A percentile compares a stretch with the other conserved stretches of the same genome.
These are phyloP conservation scores for Gonocerus acuteangulatus DNA, from an alignment of 2,888 invertebrate species.

Conservation along the genomic window DNA sequence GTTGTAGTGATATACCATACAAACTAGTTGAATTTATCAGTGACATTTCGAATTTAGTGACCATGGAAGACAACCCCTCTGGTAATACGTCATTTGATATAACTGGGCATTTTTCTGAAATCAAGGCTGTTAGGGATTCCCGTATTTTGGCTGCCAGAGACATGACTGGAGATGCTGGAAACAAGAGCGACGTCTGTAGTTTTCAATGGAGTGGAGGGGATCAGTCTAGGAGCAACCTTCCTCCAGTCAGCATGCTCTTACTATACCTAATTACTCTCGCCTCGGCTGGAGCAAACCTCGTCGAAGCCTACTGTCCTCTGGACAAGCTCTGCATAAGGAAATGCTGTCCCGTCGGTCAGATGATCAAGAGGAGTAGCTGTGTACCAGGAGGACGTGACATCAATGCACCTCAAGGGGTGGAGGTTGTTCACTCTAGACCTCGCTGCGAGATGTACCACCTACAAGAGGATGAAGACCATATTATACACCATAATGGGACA, in stretches of 20 bases:
- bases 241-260: background rate
- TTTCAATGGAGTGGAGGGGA: too few relatives aligned
- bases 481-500: background rate
- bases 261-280: background rate
- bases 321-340: background rate
- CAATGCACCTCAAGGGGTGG: background rate
- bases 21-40: too few relatives aligned
- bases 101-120: too few relatives aligned
- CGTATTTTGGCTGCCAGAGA: too few relatives aligned
- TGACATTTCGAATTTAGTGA: too few relatives aligned
- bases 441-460: conserved; percentile 8
- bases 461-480: background rate
- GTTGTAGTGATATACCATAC: too few relatives aligned
- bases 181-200: too few relatives aligned
- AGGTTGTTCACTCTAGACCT: background rate
- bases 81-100: too few relatives aligned
- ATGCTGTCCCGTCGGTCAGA: conserved; percentile 12
- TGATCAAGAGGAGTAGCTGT: background rate
- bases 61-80: too few relatives aligned
- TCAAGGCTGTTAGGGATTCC: too few relatives aligned
- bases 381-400: background rate
- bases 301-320: background rate
- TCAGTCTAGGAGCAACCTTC: background rate
- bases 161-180: too few relatives aligned
- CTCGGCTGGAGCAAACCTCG: background rate